Evolutionary conservation across 2,888 invertebrate genomes (phyloP).

Genomic region (Polydrusus cervinus): DNA sequence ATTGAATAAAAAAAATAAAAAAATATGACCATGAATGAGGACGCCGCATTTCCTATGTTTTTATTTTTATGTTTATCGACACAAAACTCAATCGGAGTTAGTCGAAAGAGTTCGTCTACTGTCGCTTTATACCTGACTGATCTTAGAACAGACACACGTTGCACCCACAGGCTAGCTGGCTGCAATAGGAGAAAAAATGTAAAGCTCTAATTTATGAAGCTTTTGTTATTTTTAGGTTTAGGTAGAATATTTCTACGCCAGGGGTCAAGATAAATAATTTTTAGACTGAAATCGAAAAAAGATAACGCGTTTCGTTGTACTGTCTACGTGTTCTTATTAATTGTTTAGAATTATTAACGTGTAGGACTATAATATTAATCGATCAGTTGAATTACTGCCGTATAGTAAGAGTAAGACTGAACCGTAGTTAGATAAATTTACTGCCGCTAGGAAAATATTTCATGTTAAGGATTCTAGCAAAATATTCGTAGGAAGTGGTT

Average conservation of each 20-base stretch:
- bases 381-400: background rate
- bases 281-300: slow-evolving; percentile 39
- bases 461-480: background rate
- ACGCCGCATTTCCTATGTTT: slow-evolving; percentile 27
- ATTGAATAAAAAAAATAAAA: slow-evolving; percentile 3
- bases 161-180: slow-evolving; percentile 2
- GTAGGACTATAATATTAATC: background rate
- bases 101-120: slow-evolving; percentile 19
- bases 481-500: background rate
- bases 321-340: slow-evolving; percentile 34
- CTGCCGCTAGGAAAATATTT: slow-evolving; percentile 15
- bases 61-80: slow-evolving; percentile 36
- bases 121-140: slow-evolving; percentile 13
- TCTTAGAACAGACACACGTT: slow-evolving; percentile 27
- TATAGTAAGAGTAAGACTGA: slow-evolving; percentile 21
- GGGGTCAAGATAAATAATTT: slow-evolving; percentile 42
- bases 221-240: slow-evolving; percentile 30
- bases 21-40: slow-evolving; percentile 7
- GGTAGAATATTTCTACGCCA: slow-evolving; percentile 28
- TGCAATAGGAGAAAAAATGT: slow-evolving; percentile 36
- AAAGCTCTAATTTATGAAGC: slow-evolving; percentile 30
- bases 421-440: slow-evolving; percentile 1
- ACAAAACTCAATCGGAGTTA: slow-evolving; percentile 10
- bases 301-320: slow-evolving; percentile 33
- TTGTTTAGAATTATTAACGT: background rate